Evolutionary conservation across 2,888 invertebrate genomes (phyloP).

Genomic region (Drosophila anomelani): DNA sequence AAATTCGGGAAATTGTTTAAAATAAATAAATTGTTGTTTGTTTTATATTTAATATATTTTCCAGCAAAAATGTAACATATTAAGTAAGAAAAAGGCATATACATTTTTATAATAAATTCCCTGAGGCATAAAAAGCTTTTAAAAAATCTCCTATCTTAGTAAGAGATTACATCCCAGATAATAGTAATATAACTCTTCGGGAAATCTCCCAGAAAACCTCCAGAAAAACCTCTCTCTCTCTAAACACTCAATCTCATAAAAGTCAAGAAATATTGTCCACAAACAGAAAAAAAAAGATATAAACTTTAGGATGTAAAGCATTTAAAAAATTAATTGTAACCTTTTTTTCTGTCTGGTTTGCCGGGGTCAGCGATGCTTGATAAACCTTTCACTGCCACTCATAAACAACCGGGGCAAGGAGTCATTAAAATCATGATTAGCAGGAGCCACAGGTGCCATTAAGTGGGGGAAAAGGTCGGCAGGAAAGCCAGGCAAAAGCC

Average conservation of each 20-base stretch:
- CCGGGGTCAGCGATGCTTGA: conserved; percentile 36
- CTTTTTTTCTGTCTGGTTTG: conserved; percentile 14
- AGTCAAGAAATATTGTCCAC: neutral
- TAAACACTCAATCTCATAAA: conserved; percentile 57
- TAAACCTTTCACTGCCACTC: conserved; percentile 59
- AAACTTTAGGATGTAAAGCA: conserved; percentile 54
- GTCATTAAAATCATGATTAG: conserved; percentile 76
- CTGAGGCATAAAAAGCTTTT: no score
- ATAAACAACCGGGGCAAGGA: conserved; percentile 40
- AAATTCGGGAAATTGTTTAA: neutral
- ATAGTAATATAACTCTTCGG: conserved; percentile 4
- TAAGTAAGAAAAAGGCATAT: no score
- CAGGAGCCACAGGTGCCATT: conserved; percentile 72
- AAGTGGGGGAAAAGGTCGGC: conserved; percentile 31
- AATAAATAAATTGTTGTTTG: no score
- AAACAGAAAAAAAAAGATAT: conserved; percentile 5
- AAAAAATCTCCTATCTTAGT: neutral
- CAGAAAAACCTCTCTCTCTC: neutral
- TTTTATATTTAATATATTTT: neutral
- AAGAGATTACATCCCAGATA: neutral
- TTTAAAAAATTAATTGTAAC: conserved; percentile 73
- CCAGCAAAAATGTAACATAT: neutral
- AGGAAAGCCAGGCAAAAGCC: conserved; percentile 1
- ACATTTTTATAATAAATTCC: neutral
- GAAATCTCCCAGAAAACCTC: neutral